These are phyloP conservation scores for Druceiella hillmani DNA, from an alignment of 2,888 invertebrate species.

Conservation along the genomic window DNA sequence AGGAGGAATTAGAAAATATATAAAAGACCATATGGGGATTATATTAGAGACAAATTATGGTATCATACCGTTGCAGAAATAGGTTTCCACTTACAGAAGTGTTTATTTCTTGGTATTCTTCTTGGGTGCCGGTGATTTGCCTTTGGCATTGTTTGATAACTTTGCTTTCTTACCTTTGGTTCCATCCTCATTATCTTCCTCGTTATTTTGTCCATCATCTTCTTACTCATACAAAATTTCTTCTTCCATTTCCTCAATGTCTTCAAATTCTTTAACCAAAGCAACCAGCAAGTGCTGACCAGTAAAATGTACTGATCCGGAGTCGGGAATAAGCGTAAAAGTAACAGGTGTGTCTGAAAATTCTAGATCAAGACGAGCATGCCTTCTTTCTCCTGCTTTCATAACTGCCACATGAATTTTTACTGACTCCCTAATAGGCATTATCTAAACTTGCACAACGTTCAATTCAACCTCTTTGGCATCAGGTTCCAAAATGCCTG, in stretches of 20 bases:
- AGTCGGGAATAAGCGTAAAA: constrained; percentile 70
- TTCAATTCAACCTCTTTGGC: constrained; percentile 75
- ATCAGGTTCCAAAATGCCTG: constrained; percentile 77
- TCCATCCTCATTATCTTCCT: constrained; percentile 71
- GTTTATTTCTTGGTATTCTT: constrained; percentile 59
- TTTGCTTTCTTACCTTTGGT: constrained; percentile 77
- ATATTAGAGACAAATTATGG: too few species aligned
- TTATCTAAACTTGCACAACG: constrained; percentile 74
- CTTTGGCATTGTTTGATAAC: constrained; percentile 64
- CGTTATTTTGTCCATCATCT: constrained; percentile 70
- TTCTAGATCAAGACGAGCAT: constrained; percentile 74
- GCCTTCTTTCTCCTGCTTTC: constrained; percentile 71
- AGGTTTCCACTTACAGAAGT: too few species aligned
- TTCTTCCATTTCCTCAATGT: constrained; percentile 77
- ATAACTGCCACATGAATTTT: constrained; percentile 80
- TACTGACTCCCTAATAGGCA: constrained; percentile 71
- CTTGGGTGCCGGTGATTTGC: constrained; percentile 65
- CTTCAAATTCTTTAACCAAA: constrained; percentile 68
- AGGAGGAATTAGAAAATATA: too few species aligned
- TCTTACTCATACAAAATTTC: constrained; percentile 77
- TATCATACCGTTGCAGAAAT: too few species aligned
- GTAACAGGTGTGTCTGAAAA: constrained; percentile 85
- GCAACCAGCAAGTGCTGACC: constrained; percentile 77
- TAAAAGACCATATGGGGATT: too few species aligned
- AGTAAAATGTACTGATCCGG: constrained; percentile 78